Base-by-base conservation (phyloP, 2,113 vertebrate genomes). In the Hystrix brachyura region DNA sequence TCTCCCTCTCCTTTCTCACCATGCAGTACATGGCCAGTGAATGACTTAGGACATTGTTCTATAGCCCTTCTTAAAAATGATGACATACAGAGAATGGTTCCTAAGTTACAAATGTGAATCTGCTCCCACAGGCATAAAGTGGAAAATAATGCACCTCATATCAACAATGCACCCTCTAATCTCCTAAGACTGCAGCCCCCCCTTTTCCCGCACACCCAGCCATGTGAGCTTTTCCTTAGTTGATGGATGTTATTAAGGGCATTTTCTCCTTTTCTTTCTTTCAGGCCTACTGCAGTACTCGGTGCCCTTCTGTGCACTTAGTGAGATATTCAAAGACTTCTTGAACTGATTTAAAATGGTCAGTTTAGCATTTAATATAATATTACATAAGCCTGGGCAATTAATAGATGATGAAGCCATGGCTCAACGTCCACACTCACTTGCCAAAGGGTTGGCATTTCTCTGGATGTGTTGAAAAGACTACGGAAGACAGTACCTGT, bases 291-390 rank as follows among this genome's bases (percentile, higher is more conserved):
- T 82, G 32, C 12, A 65, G 14, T 27, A 64, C 17, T 15, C 55
- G 48, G 59, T 27, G 2, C 29, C 51, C 55, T 82, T 89, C 81
- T 55, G 29, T 96, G 46, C 34, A 85, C 2, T 0, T 21, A 7
- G 60, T n/a, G 94, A 95, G 38, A 72, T 53, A 57, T 23, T 87
- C 79, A 93, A 95, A 12, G 29, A 62, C 80, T 69, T 87, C 84
- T 87, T 53, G 57, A 79, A 38, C 51, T 29, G 60, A 91, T 57
- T 89, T 64, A 27, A 94, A 71, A 87, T 93, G 10, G n/a, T 67
- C 51, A 43, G 8, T 53, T 32, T 19, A 60, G 78, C 71, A 74
- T 13, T 65, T 84, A 69, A 46, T 7, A 38, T 46, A 67, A 38
- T 14, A n/a, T 94, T 87, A 88, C 78, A 71, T 79, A 57, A 94